Evolutionary conservation across 1,140 invertebrate species (phyloP).

Genomic region (Trichoplusia ni): DNA sequence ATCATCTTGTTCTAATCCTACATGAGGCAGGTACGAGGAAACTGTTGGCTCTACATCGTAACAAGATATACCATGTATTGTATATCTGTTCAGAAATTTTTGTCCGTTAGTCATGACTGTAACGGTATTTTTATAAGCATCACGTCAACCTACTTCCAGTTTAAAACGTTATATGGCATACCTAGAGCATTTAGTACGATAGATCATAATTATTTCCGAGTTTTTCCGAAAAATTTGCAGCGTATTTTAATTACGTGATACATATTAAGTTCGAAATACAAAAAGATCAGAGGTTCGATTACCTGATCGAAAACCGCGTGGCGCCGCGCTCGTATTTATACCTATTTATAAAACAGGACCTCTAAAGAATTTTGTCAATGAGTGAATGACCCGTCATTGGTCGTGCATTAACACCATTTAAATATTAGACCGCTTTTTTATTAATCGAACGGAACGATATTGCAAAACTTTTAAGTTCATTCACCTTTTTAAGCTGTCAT

Average conservation of each 20-base stretch:
- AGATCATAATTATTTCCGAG: no score
- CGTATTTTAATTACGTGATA: no score
- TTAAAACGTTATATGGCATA: conserved; percentile 3
- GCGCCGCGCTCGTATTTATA: no score
- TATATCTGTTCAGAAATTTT: conserved; percentile 7
- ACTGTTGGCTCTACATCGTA: conserved; percentile 10
- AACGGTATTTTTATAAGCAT: conserved; percentile 22
- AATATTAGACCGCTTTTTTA: conserved; percentile 12
- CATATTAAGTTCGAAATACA: no score
- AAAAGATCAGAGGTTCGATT: no score
- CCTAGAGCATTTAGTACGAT: conserved; percentile 6
- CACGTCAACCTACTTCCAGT: conserved; percentile 20
- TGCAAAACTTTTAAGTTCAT: conserved; percentile 29
- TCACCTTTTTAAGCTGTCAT: conserved; percentile 1
- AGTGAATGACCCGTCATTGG: conserved; percentile 5
- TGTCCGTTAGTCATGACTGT: conserved; percentile 23
- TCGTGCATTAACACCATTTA: conserved; percentile 10
- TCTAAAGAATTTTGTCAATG: not conserved
- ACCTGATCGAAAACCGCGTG: no score
- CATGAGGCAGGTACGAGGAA: conserved; percentile 13
- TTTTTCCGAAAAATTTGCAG: no score
- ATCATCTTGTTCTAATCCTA: conserved; percentile 23
- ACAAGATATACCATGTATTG: conserved; percentile 1
- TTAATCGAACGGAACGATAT: not conserved
- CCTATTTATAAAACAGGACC: not conserved